A percentile compares a stretch with the other conserved stretches of the same genome.
phyloP scores from a whole-genome alignment of 1,140 invertebrate species.

The Drosophila baimaii region DNA sequence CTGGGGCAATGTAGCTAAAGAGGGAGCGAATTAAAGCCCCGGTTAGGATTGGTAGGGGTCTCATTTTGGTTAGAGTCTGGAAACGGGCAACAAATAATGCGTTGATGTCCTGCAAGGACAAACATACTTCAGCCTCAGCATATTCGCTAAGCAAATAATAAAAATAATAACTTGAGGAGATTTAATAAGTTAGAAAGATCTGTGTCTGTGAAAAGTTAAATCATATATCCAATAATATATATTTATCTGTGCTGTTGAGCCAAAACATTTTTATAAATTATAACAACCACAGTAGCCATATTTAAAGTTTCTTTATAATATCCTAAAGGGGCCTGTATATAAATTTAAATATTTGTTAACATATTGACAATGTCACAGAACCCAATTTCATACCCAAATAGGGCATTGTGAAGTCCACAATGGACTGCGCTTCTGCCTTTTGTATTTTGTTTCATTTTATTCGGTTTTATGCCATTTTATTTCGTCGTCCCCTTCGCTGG shows the following conservation, averaged over 20 bases:
- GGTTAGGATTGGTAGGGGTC: conserved; percentile 13
- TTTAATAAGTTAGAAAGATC: too few species aligned
- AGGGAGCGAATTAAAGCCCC: conserved; percentile 67
- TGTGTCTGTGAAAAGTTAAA: too few species aligned
- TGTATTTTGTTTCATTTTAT: conserved; percentile 50
- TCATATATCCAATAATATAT: too few species aligned
- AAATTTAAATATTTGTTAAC: background rate
- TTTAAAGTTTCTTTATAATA: background rate
- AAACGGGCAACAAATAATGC: conserved; percentile 8
- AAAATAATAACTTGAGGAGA: background rate
- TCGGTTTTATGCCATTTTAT: conserved; percentile 43
- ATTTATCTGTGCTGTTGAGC: too few species aligned
- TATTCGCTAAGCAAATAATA: conserved; percentile 1
- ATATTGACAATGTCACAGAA: background rate
- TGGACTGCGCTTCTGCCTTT: background rate
- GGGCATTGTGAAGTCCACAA: conserved; percentile 34
- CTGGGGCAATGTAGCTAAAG: conserved; percentile 25
- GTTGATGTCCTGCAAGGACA: conserved; percentile 3
- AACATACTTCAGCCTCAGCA: background rate
- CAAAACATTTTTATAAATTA: too few species aligned
- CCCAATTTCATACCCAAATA: background rate
- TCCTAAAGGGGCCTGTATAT: background rate
- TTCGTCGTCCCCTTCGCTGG: conserved; percentile 32
- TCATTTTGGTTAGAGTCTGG: background rate
- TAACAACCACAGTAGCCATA: background rate